A percentile compares a stretch with the other conserved stretches of the same genome.
Conservation (phyloP, 2,797 vertebrate species). For the Numenius phaeopus region DNA sequence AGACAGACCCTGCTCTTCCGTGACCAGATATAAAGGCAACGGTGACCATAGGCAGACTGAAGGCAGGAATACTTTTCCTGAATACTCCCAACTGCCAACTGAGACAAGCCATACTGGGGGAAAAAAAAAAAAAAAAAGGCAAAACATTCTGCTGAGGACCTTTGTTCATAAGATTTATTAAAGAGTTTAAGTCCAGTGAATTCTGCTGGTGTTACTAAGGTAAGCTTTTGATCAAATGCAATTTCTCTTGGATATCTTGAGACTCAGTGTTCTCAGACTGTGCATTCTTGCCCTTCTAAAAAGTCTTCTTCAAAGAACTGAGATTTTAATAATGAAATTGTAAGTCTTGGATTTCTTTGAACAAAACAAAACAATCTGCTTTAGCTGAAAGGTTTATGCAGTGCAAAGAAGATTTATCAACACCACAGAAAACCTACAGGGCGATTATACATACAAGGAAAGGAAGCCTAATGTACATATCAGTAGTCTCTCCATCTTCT, state of each 20-base stretch:
- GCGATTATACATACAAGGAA: not conserved
- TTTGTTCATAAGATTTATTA: not conserved
- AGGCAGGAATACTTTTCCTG: not conserved
- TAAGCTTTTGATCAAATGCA: not conserved
- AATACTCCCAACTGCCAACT: not conserved
- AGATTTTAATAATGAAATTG: not conserved
- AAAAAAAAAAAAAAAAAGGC: not conserved
- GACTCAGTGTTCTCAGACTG: not conserved
- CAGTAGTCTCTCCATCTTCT: not conserved
- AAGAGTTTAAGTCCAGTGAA: not conserved
- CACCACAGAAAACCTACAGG: not conserved
- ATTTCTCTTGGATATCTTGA: not conserved
- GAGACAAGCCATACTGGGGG: not conserved
- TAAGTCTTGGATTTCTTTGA: not conserved
- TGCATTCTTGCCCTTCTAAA: not conserved
- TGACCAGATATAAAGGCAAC: not conserved
- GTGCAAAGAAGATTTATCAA: not conserved
- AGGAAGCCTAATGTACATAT: fast-evolving
- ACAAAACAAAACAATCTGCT: not conserved
- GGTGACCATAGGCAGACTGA: not conserved
- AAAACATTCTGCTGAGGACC: not conserved
- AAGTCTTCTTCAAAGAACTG: not conserved
- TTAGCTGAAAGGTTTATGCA: not conserved
- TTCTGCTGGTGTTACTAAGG: not conserved
- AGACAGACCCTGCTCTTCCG: not conserved